A percentile compares a stretch with the other conserved stretches of the same genome.
These are phyloP conservation scores for Alosa alosa DNA, from an alignment of 2,113 vertebrate species.

Conservation along the genomic window DNA sequence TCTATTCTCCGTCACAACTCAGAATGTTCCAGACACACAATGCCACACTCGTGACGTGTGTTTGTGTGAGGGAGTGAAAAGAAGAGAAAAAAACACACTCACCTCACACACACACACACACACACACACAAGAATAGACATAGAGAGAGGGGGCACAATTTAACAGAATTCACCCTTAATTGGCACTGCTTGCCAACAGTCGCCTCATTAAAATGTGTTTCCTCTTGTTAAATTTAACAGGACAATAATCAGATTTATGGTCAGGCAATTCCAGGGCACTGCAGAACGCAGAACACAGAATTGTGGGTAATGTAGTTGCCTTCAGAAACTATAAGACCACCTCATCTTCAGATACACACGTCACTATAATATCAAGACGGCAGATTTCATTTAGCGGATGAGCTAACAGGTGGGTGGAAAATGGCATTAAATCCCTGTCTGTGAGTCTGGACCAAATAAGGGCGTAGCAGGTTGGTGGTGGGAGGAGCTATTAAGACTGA, in stretches of 20 bases:
- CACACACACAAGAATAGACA: constrained; percentile 9
- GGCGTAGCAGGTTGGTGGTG: constrained; percentile 11
- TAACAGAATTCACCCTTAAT: constrained; percentile 64
- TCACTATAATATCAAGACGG: background rate
- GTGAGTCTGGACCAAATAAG: constrained; percentile 55
- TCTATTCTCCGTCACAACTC: constrained; percentile 1
- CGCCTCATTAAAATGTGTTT: constrained; percentile 58
- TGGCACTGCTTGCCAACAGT: constrained; percentile 67
- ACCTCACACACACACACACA: background rate
- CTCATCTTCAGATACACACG: background rate
- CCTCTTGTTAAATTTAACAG: constrained; percentile 26
- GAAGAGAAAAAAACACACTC: background rate
- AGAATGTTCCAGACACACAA: constrained; percentile 11
- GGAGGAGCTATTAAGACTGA: constrained; percentile 47
- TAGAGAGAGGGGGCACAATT: constrained; percentile 44
- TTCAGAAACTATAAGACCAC: background rate
- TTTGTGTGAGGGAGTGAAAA: constrained; percentile 4
- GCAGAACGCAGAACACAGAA: constrained; percentile 33
- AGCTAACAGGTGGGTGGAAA: background rate
- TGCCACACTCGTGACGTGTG: background rate
- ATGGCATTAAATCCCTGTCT: constrained; percentile 20
- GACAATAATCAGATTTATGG: constrained; percentile 22
- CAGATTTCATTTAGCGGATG: background rate
- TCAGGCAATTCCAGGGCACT: constrained; percentile 30
- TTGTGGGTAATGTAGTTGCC: constrained; percentile 25